Percentiles rank a stretch among this genome's conserved stretches.
Conservation (phyloP, 2,797 vertebrate species). For the Okamejei kenojei region DNA sequence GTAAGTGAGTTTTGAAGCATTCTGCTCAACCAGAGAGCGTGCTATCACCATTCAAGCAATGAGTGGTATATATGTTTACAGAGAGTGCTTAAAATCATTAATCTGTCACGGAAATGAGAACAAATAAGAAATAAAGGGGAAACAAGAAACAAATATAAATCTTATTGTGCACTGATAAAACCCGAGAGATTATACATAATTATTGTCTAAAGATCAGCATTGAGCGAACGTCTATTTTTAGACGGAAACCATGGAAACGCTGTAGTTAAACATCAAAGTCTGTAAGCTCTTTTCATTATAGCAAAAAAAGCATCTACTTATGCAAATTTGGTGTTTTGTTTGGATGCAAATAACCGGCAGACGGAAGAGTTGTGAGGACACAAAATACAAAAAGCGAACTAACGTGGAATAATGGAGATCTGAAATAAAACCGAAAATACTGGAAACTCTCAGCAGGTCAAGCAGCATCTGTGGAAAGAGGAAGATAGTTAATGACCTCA, state of each 20-base stretch:
- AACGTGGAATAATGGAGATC: too few species aligned
- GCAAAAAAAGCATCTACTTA: slow-evolving; percentile 1
- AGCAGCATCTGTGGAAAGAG: too few species aligned
- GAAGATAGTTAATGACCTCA: too few species aligned
- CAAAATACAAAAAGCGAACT: too few species aligned
- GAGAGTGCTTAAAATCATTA: background rate
- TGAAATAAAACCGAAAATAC: too few species aligned
- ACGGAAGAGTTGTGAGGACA: background rate
- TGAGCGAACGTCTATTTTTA: slow-evolving; percentile 25
- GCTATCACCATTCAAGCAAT: background rate
- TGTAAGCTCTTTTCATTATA: slow-evolving; percentile 32
- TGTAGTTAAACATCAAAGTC: slow-evolving; percentile 23
- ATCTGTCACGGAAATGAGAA: background rate
- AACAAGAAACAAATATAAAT: slow-evolving; percentile 21
- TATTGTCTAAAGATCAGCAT: slow-evolving; percentile 29
- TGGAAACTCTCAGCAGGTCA: too few species aligned
- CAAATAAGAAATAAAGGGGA: slow-evolving; percentile 4
- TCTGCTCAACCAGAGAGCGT: background rate
- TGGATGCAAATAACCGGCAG: slow-evolving; percentile 21
- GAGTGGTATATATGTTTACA: background rate
- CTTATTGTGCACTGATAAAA: slow-evolving; percentile 1
- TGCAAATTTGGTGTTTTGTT: slow-evolving; percentile 22
- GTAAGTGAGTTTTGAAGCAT: background rate
- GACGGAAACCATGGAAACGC: slow-evolving; percentile 30
- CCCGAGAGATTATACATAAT: background rate